Conservation (phyloP, 53 echinoderm and acorn worm species). For the Actinopyga echinites region DNA sequence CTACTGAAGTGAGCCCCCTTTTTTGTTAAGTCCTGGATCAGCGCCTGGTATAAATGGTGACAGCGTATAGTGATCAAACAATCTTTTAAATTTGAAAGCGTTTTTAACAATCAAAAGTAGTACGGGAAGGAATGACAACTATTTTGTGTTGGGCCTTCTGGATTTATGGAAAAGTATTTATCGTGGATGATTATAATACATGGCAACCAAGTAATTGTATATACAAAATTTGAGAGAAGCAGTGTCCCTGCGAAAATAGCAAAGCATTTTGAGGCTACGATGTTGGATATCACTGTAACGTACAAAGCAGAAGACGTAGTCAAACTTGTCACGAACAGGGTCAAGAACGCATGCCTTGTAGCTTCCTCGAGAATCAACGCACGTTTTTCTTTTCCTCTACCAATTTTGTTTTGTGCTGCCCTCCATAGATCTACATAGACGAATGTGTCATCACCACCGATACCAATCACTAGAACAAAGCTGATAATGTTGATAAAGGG, state of each 20-base stretch:
- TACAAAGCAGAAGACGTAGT: conserved; percentile 80
- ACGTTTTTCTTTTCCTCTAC: conserved; percentile 19
- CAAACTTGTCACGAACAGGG: conserved; percentile 90
- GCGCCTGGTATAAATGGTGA: too few species aligned
- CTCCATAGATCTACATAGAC: conserved; percentile 87
- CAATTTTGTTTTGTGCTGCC: conserved; percentile 17
- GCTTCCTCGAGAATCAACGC: conserved; percentile 57
- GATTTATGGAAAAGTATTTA: conserved; percentile 37
- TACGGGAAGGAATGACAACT: too few species aligned
- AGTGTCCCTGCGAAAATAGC: conserved; percentile 80
- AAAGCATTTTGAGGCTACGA: conserved; percentile 82
- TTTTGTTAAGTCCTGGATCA: too few species aligned
- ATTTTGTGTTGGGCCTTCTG: too few species aligned
- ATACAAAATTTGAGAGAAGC: conserved; percentile 71
- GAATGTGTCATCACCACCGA: conserved; percentile 91
- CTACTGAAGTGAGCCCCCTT: too few species aligned
- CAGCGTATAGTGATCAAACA: too few species aligned
- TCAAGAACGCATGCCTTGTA: conserved; percentile 65
- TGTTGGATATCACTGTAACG: conserved; percentile 63
- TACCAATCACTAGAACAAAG: conserved; percentile 69
- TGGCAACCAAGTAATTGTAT: conserved; percentile 88
- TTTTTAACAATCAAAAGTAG: too few species aligned
- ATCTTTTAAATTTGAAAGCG: too few species aligned
- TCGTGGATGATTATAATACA: conserved; percentile 70
- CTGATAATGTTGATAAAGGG: conserved; percentile 77